These are phyloP conservation scores for Saxidomus purpurata DNA, from an alignment of 1,140 invertebrate genomes.

Conservation along the genomic window DNA sequence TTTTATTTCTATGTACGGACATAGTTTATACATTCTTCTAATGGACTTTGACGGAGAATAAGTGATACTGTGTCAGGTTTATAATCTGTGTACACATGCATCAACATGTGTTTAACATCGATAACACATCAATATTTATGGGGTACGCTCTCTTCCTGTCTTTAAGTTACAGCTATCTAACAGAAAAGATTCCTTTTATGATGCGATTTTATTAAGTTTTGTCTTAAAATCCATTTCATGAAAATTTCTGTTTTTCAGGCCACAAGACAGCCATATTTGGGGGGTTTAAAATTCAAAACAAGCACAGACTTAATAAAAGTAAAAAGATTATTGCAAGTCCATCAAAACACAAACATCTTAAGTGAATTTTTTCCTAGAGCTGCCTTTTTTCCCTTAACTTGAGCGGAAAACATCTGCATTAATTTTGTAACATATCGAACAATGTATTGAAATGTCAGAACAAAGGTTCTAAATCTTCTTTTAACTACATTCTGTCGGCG, in stretches of 20 bases:
- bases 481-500: too few relatives aligned
- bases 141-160: not conserved
- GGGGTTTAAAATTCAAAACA: too few relatives aligned
- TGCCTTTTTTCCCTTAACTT: too few relatives aligned
- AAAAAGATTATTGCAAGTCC: too few relatives aligned
- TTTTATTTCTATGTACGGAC: conserved; percentile 32
- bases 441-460: too few relatives aligned
- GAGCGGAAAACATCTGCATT: too few relatives aligned
- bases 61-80: conserved; percentile 26
- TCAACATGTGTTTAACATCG: not conserved
- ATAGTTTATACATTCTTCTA: conserved; percentile 25
- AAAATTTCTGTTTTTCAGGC: not conserved
- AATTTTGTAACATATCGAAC: too few relatives aligned
- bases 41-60: conserved; percentile 36
- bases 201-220: not conserved
- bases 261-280: too few relatives aligned
- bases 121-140: conserved; percentile 27
- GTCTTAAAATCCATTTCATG: not conserved
- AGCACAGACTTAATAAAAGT: too few relatives aligned
- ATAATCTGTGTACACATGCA: not conserved
- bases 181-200: conserved; percentile 1
- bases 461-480: too few relatives aligned
- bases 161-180: not conserved
- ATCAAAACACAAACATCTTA: too few relatives aligned
- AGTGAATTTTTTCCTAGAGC: too few relatives aligned